Base-by-base conservation (phyloP, 2,888 invertebrate species). In the Bellardia bayeri region DNA sequence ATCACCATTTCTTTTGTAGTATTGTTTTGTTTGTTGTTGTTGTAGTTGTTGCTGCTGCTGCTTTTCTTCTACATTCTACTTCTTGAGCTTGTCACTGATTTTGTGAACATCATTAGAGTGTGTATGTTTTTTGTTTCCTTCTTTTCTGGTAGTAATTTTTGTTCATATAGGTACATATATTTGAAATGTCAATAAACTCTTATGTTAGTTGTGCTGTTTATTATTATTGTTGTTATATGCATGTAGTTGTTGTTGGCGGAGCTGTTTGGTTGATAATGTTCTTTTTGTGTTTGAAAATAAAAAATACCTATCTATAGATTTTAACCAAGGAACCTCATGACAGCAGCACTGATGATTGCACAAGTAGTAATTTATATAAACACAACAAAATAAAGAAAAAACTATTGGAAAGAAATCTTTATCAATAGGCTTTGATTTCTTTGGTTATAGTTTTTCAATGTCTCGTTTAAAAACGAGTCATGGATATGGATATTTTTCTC, bases 151-250 rank as follows among this genome's bases (percentile, higher is more conserved):
- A 80, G 51, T 81, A 80, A 76, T 81, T 83, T 82, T 74, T 61
- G 76, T 83, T 82, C 23, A 23, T 23, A 23, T 23, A n/a, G n/a
- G n/a, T n/a, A 23, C 23, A 23, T 23, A 68, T 61, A 51, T 87
- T 83, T 79, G 68, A 87, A 84, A 87, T 87, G 87, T 87, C 87
- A 87, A 87, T 87, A 87, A 87, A 87, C 87, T 87, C 87, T 82
- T 85, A 63, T 81, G 84, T 87, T 76, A 79, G 82, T 80, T 86
- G 86, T 75, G 82, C 54, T 74, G 23, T 30, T 72, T 76, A 23
- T 51, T 81, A 30, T 81, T 74, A 61, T 75, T 75, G 49, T 81
- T 83, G 63, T 69, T 23, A 23, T 23, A 23, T 23, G 23, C 23
- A 23, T 23, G 23, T 23, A 23, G 23, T 23, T 68, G 64, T 13